Conservation (phyloP, 2,888 invertebrate species). For the Drosophila colorata region DNA sequence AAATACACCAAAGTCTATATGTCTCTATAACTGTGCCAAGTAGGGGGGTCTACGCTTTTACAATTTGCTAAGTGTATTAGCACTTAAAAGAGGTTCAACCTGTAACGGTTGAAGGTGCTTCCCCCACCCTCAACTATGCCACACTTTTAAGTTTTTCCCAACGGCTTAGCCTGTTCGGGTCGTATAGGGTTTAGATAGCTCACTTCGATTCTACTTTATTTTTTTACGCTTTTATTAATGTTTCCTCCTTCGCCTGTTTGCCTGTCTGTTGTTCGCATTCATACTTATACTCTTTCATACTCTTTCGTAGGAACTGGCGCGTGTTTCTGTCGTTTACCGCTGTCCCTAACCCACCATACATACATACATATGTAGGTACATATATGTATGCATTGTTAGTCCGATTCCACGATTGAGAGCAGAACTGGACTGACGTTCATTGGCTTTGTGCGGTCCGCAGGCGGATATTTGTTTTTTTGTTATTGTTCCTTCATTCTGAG, state of each 20-base stretch:
- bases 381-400: neutral
- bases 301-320: slow-evolving; percentile 22
- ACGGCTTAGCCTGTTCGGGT: neutral
- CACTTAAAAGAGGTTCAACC: slow-evolving; percentile 25
- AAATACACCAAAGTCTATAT: too few relatives aligned
- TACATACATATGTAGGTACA: neutral
- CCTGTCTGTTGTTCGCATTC: slow-evolving; percentile 2
- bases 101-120: slow-evolving; percentile 21
- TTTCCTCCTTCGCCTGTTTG: slow-evolving; percentile 22
- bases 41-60: neutral
- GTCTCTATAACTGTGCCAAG: neutral
- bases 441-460: slow-evolving; percentile 60
- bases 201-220: slow-evolving; percentile 24
- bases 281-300: slow-evolving; percentile 5
- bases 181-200: slow-evolving; percentile 37
- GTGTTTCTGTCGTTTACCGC: slow-evolving; percentile 23
- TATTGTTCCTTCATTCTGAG: slow-evolving; percentile 70
- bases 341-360: neutral
- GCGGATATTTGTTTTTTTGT: slow-evolving; percentile 74
- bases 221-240: slow-evolving; percentile 20
- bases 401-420: slow-evolving; percentile 24
- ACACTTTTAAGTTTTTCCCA: slow-evolving; percentile 32
- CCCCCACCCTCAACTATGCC: neutral
- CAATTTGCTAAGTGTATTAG: slow-evolving; percentile 35
- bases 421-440: slow-evolving; percentile 63